Evolutionary conservation across 2,113 vertebrate species (phyloP).

Genomic region (Ictalurus punctatus): DNA sequence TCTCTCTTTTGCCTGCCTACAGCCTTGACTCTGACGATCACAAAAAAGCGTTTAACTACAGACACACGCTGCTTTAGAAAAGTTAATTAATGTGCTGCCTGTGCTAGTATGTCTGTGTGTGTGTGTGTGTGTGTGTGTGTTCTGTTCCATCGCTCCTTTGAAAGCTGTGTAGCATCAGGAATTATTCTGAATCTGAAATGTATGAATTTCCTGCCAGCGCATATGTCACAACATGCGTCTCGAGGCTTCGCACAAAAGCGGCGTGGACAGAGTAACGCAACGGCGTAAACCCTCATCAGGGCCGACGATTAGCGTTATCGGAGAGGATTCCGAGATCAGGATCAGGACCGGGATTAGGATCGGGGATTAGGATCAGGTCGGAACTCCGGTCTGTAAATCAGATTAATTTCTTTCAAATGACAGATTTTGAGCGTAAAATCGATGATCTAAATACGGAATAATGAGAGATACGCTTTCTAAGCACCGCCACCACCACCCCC

Average conservation of each 20-base stretch:
- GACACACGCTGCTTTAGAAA: slow-evolving; percentile 53
- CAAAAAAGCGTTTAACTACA: slow-evolving; percentile 50
- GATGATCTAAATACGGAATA: neutral
- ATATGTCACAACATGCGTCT: neutral
- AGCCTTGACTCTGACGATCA: slow-evolving; percentile 57
- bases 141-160: neutral
- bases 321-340: neutral
- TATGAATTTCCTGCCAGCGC: slow-evolving; percentile 7
- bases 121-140: slow-evolving; percentile 53
- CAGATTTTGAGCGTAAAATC: neutral
- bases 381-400: neutral
- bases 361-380: neutral
- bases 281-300: neutral
- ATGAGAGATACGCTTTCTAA: neutral
- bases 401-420: neutral
- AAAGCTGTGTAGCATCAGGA: slow-evolving; percentile 14
- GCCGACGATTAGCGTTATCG: neutral
- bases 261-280: neutral
- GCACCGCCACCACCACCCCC: too few species aligned
- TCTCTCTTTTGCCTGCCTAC: slow-evolving; percentile 20
- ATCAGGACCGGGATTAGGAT: neutral
- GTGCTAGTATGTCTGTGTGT: slow-evolving; percentile 29
- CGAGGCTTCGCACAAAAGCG: neutral
- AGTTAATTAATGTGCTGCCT: slow-evolving; percentile 52
- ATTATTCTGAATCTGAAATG: neutral